Conservation (phyloP, 2,797 vertebrate genomes). For the Mormyrus hasselquistii region DNA sequence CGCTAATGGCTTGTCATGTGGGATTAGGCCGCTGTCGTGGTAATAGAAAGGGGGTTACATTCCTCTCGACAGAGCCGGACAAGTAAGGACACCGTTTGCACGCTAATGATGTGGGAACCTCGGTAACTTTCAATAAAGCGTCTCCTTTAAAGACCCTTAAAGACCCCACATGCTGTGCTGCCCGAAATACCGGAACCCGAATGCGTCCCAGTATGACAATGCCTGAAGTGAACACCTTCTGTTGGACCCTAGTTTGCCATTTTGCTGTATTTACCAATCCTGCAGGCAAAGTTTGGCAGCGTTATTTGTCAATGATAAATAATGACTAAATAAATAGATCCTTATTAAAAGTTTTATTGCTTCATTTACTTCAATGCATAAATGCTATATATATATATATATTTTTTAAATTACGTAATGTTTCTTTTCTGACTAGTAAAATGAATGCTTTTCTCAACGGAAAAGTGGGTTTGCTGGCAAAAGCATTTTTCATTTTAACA, state of each 20-base stretch:
- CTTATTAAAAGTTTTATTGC: not conserved
- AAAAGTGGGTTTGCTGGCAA: not conserved
- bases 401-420: not conserved
- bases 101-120: not conserved
- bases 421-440: not conserved
- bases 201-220: not conserved
- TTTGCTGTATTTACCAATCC: not conserved
- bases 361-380: not conserved
- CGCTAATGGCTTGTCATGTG: conserved; percentile 1
- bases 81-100: not conserved
- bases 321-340: not conserved
- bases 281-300: not conserved
- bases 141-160: conserved; percentile 2
- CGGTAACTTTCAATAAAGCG: not conserved
- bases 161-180: not conserved
- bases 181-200: not conserved
- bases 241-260: not conserved
- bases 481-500: not conserved
- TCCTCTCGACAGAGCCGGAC: not conserved
- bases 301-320: not conserved
- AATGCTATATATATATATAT: not conserved
- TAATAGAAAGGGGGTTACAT: not conserved
- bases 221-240: not conserved
- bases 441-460: not conserved
- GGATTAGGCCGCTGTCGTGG: not conserved